These are phyloP conservation scores for Zapus hudsonius DNA, from an alignment of 2,113 vertebrate species.

Conservation along the genomic window DNA sequence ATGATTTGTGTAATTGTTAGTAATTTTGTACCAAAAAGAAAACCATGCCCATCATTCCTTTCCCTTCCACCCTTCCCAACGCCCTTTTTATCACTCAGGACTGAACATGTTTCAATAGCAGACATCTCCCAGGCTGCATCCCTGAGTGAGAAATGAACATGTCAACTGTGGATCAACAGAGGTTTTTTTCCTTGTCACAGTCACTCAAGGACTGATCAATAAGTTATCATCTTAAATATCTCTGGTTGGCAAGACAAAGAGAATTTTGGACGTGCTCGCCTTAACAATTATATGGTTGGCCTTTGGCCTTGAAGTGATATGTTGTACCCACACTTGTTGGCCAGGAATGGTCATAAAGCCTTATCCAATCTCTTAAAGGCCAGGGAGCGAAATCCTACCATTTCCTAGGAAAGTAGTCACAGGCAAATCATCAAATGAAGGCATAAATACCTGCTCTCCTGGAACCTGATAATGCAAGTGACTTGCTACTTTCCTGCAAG, in stretches of 20 bases:
- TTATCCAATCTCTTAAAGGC: neutral
- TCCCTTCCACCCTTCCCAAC: neutral
- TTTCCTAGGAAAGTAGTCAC: neutral
- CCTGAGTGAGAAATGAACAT: conserved; percentile 44
- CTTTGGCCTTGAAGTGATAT: neutral
- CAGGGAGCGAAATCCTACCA: neutral
- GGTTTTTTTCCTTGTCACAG: neutral
- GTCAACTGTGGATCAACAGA: conserved; percentile 24
- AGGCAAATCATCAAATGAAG: neutral
- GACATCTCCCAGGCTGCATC: neutral
- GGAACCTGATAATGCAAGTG: neutral
- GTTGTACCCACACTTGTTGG: neutral
- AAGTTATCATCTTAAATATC: neutral
- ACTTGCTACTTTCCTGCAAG: neutral
- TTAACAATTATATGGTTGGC: neutral
- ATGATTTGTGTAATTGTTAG: conserved; percentile 22
- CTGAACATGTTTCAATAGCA: neutral
- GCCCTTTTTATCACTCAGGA: neutral
- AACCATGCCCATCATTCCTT: neutral
- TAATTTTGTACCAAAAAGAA: neutral
- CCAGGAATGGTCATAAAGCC: neutral
- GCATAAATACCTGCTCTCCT: neutral
- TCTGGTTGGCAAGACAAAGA: neutral
- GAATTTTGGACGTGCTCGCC: neutral
- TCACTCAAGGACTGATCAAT: neutral